Percentiles rank a stretch among this genome's conserved stretches.
Evolutionary conservation across 2,888 invertebrate genomes (phyloP).

Genomic region (Oegoconia quadripuncta): DNA sequence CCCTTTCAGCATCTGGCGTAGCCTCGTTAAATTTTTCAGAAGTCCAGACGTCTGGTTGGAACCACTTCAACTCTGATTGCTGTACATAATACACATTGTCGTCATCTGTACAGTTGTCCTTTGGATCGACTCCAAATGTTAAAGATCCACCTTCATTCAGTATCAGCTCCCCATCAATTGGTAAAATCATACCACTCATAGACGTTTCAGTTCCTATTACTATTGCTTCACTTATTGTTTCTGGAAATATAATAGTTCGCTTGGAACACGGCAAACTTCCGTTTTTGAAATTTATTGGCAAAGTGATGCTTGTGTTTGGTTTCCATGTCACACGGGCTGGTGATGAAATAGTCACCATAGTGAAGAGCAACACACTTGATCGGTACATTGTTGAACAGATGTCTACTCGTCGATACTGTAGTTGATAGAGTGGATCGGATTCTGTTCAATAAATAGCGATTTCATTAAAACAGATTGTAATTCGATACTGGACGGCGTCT

Average conservation of each 20-base stretch:
- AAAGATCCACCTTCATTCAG: constrained; percentile 47
- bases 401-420: constrained; percentile 2
- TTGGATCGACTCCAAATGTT: constrained; percentile 37
- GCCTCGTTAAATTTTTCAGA: constrained; percentile 61
- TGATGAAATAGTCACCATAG: constrained; percentile 26
- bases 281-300: constrained; percentile 52
- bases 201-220: constrained; percentile 39
- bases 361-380: constrained; percentile 6
- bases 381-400: constrained; percentile 8
- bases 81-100: constrained; percentile 50
- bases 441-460: constrained; percentile 39
- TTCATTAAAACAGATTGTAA: constrained; percentile 41
- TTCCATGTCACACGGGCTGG: constrained; percentile 54
- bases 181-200: constrained; percentile 52
- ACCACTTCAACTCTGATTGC: constrained; percentile 50
- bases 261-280: constrained; percentile 60
- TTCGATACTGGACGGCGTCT: constrained; percentile 54
- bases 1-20: constrained; percentile 67
- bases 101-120: constrained; percentile 39
- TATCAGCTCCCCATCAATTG: constrained; percentile 52
- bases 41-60: constrained; percentile 63
- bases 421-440: constrained; percentile 25
- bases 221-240: constrained; percentile 40
- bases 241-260: constrained; percentile 59
- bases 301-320: constrained; percentile 55